Conservation (phyloP, 2,888 invertebrate genomes). For the Fabriciana adippe region DNA sequence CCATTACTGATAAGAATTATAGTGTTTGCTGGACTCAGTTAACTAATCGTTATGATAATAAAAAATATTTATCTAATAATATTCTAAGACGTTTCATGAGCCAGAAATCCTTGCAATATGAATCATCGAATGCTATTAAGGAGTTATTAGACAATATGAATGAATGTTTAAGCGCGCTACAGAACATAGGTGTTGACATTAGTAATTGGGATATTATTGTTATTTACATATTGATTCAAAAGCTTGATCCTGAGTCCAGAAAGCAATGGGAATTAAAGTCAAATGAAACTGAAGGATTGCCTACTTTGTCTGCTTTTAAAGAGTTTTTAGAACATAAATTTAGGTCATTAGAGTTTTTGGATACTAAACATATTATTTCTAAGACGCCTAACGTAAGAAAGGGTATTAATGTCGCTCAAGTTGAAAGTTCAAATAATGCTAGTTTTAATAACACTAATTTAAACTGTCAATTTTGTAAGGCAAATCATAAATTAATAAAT, state of each 20-base stretch:
- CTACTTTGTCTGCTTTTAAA: conserved; percentile 38
- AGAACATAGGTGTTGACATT: conserved; percentile 34
- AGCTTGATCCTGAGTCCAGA: conserved; percentile 38
- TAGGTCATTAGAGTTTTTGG: conserved; percentile 5
- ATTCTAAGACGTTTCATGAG: conserved; percentile 35
- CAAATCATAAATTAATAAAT: conserved; percentile 38
- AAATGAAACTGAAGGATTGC: conserved; percentile 37
- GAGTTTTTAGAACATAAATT: conserved; percentile 25
- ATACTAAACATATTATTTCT: background rate
- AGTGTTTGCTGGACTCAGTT: conserved; percentile 37
- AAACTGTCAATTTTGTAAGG: conserved; percentile 8
- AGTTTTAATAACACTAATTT: too few species aligned
- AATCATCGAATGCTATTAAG: conserved; percentile 33
- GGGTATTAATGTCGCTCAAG: background rate
- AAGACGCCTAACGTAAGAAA: background rate
- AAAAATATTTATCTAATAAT: conserved; percentile 35
- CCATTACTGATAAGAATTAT: conserved; percentile 37
- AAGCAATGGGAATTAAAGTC: conserved; percentile 40
- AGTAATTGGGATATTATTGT: conserved; percentile 41
- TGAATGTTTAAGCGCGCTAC: conserved; percentile 38
- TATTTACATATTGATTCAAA: conserved; percentile 33
- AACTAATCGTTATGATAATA: conserved; percentile 40
- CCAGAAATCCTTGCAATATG: conserved; percentile 25
- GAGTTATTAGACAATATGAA: conserved; percentile 34
- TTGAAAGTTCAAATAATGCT: too few species aligned